Percentiles rank a stretch among this genome's conserved stretches.
phyloP scores from a whole-genome alignment of 2,113 vertebrate species.

The Anarrhichthys ocellatus region DNA sequence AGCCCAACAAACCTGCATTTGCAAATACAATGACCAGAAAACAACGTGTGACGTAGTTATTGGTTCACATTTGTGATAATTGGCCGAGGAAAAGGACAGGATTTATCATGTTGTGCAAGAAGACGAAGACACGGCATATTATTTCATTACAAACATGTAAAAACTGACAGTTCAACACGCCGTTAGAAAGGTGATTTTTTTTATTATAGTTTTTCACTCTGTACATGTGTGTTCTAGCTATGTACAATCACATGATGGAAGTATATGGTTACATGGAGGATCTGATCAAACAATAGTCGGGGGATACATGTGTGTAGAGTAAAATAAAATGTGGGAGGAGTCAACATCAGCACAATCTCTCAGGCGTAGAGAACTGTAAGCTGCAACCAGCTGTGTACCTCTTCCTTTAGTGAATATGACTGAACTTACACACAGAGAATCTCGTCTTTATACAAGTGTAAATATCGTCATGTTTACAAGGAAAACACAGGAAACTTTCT shows the following conservation, averaged over 20 bases:
- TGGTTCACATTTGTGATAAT: no score
- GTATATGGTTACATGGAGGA: constrained; percentile 36
- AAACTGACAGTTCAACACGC: constrained; percentile 13
- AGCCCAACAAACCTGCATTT: constrained; percentile 12
- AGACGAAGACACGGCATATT: no score
- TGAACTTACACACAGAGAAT: background rate
- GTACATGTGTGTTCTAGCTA: constrained; percentile 45
- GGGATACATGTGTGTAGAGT: constrained; percentile 6
- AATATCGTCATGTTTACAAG: background rate
- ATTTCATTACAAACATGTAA: background rate
- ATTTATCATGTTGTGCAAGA: no score
- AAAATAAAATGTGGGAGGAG: background rate
- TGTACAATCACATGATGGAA: constrained; percentile 67
- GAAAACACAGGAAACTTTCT: background rate
- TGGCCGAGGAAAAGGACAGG: no score
- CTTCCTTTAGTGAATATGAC: background rate
- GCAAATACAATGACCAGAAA: constrained; percentile 32
- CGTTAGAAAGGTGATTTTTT: constrained; percentile 49
- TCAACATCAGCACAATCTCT: background rate
- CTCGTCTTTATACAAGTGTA: background rate
- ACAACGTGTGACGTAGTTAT: background rate
- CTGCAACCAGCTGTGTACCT: background rate
- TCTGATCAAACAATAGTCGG: constrained; percentile 5
- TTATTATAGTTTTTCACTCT: constrained; percentile 41
- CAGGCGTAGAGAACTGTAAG: constrained; percentile 3